Percentiles rank a stretch among this genome's conserved stretches.
These are phyloP conservation scores for human DNA, from an alignment of 2,113 vertebrate genomes.

Conservation along the genomic window GRCh38 chr13:26334501-26335000, in stretches of 20 bases:
- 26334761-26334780: neutral
- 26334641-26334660: neutral
- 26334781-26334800: neutral
- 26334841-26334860: neutral
- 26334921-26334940: neutral
- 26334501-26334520: neutral
- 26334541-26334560: neutral
- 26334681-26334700: neutral
- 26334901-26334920: neutral
- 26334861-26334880: neutral
- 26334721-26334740: neutral
- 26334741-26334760: neutral
- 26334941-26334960: neutral
- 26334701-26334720: neutral
- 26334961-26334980: neutral
- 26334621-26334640: neutral
- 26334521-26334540: neutral
- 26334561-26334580: neutral
- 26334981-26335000: no score
- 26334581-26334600: neutral
- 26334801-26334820: neutral
- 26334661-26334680: conserved; percentile 32
- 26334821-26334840: neutral
- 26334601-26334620: neutral
- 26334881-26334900: neutral